Evolutionary conservation across 2,113 vertebrate species (phyloP), one percentile per base, ranked within the genome.

Genomic region (Oncorhynchus tshawytscha): DNA sequence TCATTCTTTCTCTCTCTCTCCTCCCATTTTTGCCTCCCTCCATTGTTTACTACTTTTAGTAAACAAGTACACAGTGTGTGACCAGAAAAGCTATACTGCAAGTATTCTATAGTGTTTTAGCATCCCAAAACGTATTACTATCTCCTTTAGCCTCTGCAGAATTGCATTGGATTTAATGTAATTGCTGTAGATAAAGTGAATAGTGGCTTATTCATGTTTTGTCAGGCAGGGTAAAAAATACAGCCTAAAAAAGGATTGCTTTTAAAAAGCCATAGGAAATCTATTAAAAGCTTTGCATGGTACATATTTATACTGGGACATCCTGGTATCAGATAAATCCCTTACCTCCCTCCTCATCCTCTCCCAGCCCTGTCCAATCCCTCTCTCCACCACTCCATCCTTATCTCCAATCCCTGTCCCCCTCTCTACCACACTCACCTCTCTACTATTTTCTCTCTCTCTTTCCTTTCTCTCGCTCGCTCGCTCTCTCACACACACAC

Each of bases 211-310:
- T 72, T 86, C 48, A 73, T 85, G 24, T 83, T 86, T 86, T 69
- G 84, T 70, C 78, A 78, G 67, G 57, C 54, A 39, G 29, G 67
- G 57, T 59, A 31, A 1, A 62, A 48, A 71, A 67, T 57, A 51
- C 27, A 66, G 51, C 49, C 13, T 0, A 22, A 75, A 77, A 82
- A 83, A 73, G 75, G 74, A 78, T 80, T 72, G 54, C 71, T 85
- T 81, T 89, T 45, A 84, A 82, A 85, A 86, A 83, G 86, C 81
- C 80, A 81, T 74, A 85, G 84, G 80, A 87, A 85, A 88, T 88
- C 82, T 88, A 86, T 83, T 88, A 87, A 88, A 88, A 82, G 85
- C 82, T 85, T 87, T 79, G 78, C 73, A 75, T 78, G 81, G 87
- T 74, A 71, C 83, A 78, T 89, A 87, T 89, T 89, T 91, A 90